Conservation (phyloP, 2,888 invertebrate genomes). For the Pedicia rivosa region DNA sequence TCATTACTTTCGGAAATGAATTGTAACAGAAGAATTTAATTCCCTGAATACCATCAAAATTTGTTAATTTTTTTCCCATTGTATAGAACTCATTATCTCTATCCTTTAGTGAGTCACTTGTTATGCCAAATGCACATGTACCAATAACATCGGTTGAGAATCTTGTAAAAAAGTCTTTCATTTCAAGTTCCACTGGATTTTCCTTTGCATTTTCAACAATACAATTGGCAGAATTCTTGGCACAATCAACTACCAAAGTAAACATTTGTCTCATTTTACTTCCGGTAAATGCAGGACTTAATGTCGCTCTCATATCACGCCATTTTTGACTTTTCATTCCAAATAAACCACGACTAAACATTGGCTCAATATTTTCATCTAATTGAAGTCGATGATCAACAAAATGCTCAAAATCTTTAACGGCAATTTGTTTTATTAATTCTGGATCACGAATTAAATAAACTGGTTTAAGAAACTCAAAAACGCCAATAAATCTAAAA, state of each 20-base stretch:
- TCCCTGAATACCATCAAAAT: conserved; percentile 18
- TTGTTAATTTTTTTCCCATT: conserved; percentile 33
- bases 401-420: conserved; percentile 42
- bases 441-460: conserved; percentile 37
- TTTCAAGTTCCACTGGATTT: conserved; percentile 12
- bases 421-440: conserved; percentile 34
- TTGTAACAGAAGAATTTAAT: not conserved
- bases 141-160: conserved; percentile 32
- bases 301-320: conserved; percentile 30
- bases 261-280: conserved; percentile 33
- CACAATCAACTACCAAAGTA: conserved; percentile 22
- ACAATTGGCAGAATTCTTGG: conserved; percentile 4
- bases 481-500: conserved; percentile 32
- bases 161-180: conserved; percentile 30
- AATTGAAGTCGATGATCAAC: conserved; percentile 31
- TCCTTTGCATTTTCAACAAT: not conserved
- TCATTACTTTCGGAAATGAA: not conserved
- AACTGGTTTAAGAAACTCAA: conserved; percentile 29
- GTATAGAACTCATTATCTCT: conserved; percentile 36
- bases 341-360: conserved; percentile 35
- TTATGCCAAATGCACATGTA: conserved; percentile 30
- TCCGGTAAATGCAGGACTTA: conserved; percentile 32
- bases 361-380: conserved; percentile 27
- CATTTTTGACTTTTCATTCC: conserved; percentile 29
- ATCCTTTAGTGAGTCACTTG: conserved; percentile 36